Evolutionary conservation across 2,113 vertebrate genomes (phyloP).

Genomic region (Rhegmatorhina hoffmannsi): DNA sequence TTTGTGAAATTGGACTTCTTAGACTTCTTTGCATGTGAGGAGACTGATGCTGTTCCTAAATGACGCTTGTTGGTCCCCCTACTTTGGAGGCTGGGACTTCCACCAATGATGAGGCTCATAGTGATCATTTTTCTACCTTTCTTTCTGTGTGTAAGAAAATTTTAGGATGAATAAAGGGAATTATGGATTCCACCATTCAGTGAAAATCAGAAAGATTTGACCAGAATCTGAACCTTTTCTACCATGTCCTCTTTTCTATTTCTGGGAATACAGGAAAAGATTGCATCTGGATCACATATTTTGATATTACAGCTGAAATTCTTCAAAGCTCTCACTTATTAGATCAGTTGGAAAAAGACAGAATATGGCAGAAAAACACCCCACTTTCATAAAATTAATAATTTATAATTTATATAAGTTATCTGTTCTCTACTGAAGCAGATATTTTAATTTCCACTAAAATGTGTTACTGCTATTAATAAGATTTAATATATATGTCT

Average conservation of each 20-base stretch:
- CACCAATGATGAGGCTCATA: background rate
- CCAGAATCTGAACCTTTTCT: background rate
- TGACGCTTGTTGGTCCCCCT: background rate
- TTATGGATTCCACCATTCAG: background rate
- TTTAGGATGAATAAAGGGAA: background rate
- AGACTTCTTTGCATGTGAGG: background rate
- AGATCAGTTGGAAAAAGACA: background rate
- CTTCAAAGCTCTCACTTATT: background rate
- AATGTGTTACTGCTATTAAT: background rate
- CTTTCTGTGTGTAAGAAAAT: background rate
- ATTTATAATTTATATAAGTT: background rate
- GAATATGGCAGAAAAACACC: background rate
- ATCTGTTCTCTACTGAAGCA: background rate
- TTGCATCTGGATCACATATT: background rate
- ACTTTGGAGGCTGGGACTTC: background rate
- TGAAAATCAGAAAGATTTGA: background rate
- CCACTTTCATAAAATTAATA: background rate
- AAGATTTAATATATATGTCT: background rate
- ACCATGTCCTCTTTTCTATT: background rate
- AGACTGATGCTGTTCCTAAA: background rate
- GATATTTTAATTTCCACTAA: background rate
- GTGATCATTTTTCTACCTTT: background rate
- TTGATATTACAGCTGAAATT: background rate
- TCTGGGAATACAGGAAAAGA: background rate
- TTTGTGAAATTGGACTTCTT: background rate